Conservation (phyloP, 2,888 invertebrate species). For the Callyntrura sp. region DNA sequence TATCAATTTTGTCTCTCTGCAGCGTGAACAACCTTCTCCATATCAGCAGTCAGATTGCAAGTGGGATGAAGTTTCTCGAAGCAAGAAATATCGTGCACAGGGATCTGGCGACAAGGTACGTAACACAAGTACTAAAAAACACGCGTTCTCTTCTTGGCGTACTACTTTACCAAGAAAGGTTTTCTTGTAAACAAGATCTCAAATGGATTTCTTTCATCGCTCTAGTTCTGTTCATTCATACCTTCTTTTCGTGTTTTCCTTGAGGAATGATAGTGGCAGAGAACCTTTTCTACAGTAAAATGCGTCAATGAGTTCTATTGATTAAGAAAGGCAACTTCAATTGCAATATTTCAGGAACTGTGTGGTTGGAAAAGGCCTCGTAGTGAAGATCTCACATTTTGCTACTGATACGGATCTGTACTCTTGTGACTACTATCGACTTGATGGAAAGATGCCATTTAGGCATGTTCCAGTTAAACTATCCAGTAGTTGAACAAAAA, state of each 20-base stretch:
- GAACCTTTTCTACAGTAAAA: conserved; percentile 8
- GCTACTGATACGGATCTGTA: conserved; percentile 94
- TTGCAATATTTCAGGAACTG: conserved; percentile 89
- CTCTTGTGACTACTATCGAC: conserved; percentile 92
- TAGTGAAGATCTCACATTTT: conserved; percentile 94
- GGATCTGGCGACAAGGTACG: conserved; percentile 93
- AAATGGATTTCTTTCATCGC: conserved; percentile 17
- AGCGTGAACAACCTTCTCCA: conserved; percentile 89
- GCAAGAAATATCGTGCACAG: conserved; percentile 96
- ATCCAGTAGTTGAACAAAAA: neutral
- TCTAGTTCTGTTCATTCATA: conserved; percentile 58
- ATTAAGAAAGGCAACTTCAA: conserved; percentile 52
- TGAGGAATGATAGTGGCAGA: neutral
- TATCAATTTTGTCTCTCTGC: conserved; percentile 33
- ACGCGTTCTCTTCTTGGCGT: neutral
- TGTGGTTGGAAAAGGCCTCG: conserved; percentile 93
- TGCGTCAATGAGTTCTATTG: conserved; percentile 68
- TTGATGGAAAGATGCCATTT: conserved; percentile 91
- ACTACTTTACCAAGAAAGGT: conserved; percentile 29
- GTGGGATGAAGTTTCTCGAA: conserved; percentile 96
- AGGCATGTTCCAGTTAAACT: neutral
- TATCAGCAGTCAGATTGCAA: conserved; percentile 94
- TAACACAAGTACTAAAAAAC: neutral
- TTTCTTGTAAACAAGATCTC: neutral
- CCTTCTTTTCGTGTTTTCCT: no score